These are phyloP conservation scores for Eilema sororculum DNA, from an alignment of 2,888 invertebrate genomes.

Conservation along the genomic window DNA sequence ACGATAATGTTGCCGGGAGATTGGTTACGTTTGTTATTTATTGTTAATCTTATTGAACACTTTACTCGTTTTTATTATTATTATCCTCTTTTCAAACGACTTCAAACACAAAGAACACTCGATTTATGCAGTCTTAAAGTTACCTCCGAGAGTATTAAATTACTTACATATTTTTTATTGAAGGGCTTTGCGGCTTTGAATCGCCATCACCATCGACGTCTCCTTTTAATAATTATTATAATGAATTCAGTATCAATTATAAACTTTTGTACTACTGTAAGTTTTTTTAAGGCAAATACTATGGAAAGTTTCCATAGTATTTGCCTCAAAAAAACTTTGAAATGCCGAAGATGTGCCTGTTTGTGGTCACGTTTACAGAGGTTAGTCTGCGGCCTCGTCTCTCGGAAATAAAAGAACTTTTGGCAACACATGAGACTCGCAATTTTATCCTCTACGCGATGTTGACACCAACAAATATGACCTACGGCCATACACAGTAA, in stretches of 20 bases:
- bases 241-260: too few relatives aligned
- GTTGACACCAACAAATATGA: neutral
- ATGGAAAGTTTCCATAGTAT: neutral
- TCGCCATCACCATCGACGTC: too few relatives aligned
- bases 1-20: conserved; percentile 32
- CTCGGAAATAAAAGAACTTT: neutral
- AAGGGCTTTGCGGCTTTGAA: neutral
- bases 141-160: neutral
- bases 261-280: too few relatives aligned
- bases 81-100: neutral
- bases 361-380: neutral
- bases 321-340: neutral
- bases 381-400: neutral
- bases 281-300: too few relatives aligned
- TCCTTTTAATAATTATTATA: too few relatives aligned
- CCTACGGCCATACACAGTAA: neutral
- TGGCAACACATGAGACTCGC: neutral
- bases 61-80: conserved; percentile 2
- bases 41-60: conserved; percentile 12
- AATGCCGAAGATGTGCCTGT: neutral
- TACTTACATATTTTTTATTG: neutral
- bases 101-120: neutral
- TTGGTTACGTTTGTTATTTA: conserved; percentile 12
- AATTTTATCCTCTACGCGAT: neutral
- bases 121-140: neutral